Conservation (phyloP, 2,797 vertebrate species). For the Sebastolobus altivelis region DNA sequence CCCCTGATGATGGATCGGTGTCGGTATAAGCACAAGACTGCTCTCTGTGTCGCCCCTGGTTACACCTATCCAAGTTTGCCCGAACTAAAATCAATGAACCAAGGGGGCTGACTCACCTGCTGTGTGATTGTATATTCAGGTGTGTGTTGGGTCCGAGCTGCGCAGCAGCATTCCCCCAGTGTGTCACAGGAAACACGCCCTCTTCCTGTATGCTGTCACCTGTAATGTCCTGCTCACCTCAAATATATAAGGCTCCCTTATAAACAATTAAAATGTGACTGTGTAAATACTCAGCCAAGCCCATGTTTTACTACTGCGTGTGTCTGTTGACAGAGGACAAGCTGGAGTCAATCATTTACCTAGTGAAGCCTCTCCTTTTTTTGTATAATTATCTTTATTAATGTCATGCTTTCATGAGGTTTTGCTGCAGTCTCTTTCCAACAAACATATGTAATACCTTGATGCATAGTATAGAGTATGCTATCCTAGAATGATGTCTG, state of each 20-base stretch:
- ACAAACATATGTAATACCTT: too few relatives aligned
- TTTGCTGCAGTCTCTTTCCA: too few relatives aligned
- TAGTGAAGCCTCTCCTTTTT: background rate
- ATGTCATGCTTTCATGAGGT: too few relatives aligned
- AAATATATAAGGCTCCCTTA: background rate
- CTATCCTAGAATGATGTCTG: too few relatives aligned
- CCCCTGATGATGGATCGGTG: background rate
- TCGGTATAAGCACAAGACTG: background rate
- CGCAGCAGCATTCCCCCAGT: background rate
- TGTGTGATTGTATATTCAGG: background rate
- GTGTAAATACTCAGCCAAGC: background rate
- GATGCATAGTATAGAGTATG: too few relatives aligned
- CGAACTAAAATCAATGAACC: background rate
- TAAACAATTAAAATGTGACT: background rate
- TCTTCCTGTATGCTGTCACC: background rate
- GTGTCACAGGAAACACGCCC: background rate
- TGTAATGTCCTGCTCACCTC: background rate
- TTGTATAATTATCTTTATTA: background rate
- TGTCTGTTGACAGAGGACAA: background rate
- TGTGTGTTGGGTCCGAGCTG: background rate
- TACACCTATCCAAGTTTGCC: background rate
- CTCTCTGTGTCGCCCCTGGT: background rate
- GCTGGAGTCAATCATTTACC: background rate
- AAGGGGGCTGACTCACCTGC: constrained; percentile 37
- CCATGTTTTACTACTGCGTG: background rate